phyloP scores from a whole-genome alignment of 1,140 invertebrate species.

The Rhagoletis zephyria region DNA sequence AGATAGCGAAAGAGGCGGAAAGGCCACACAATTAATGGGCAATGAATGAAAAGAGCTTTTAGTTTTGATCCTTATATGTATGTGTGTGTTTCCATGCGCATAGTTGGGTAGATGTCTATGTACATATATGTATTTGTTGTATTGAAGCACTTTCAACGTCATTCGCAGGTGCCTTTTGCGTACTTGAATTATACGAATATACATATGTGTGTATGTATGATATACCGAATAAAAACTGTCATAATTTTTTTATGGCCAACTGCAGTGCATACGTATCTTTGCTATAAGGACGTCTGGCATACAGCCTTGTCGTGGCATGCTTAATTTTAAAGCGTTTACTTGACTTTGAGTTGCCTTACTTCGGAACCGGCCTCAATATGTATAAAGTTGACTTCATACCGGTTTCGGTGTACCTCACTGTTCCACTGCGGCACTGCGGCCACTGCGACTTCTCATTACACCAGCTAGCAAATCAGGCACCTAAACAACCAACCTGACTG shows the following conservation, averaged over 20 bases:
- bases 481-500: background rate
- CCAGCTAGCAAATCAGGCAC: background rate
- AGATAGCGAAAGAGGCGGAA: background rate
- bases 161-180: constrained; percentile 19
- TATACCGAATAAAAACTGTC: too few species aligned
- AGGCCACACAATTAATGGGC: background rate
- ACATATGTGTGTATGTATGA: background rate
- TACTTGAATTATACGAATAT: background rate
- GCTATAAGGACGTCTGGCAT: constrained; percentile 27
- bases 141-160: background rate
- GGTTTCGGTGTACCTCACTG: background rate
- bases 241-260: constrained; percentile 24
- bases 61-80: background rate
- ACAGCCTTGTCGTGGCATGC: constrained; percentile 16
- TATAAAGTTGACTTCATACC: background rate
- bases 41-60: background rate
- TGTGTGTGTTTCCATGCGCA: too few species aligned
- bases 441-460: constrained; percentile 2
- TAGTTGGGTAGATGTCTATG: too few species aligned
- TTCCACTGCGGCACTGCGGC: background rate
- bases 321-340: constrained; percentile 23
- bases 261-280: background rate
- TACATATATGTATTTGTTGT: too few species aligned
- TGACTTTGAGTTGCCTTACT: constrained; percentile 24
- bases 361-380: constrained; percentile 29